Base-by-base conservation (phyloP, 2,888 invertebrate genomes). In the Achlya flavicornis region DNA sequence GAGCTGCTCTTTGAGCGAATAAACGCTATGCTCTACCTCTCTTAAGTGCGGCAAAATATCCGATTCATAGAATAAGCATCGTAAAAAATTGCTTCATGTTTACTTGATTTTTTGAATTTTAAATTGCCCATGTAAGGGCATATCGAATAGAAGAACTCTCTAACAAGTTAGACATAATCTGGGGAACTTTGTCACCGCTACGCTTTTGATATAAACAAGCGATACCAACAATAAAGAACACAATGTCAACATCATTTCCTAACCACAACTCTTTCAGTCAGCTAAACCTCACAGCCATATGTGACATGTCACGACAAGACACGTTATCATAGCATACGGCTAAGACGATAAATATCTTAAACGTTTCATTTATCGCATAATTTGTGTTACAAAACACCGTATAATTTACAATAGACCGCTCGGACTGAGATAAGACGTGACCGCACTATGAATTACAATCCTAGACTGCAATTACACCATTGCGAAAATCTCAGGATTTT, bases 291-390 rank as follows among this genome's bases (percentile, higher is more conserved):
- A n/a, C 46, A 7, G n/a, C 46, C 46, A 46, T 46, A n/a, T 46
- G n/a, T 46, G 46, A 7, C 46, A n/a, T 6, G 46, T 46, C 46
- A 46, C 46, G 46, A 46, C 46, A 14, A n/a, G 46, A 5, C 4
- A n/a, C 6, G 43, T 3, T 14, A 38, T 38, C 38, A 7, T 8
- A 43, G 46, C n/a, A n/a, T 5, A 46, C n/a, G n/a, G 46, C 46
- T 41, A 60, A 60, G 41, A 14, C 41, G 71, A 72, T 66, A 64
- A 64, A 70, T 72, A 74, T 72, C 69, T 72, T 67, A 72, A 76
- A 61, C 69, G 75, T 69, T 74, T 71, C 69, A 74, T 72, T 73
- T 71, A 78, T 70, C 66, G 73, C 65, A 71, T 77, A 79, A 80
- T 81, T 81, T 69, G 74, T 73, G 68, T 67, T 74, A 78, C 77